phyloP scores from a whole-genome alignment of 2,888 invertebrate species.

The Chloromyia formosa region DNA sequence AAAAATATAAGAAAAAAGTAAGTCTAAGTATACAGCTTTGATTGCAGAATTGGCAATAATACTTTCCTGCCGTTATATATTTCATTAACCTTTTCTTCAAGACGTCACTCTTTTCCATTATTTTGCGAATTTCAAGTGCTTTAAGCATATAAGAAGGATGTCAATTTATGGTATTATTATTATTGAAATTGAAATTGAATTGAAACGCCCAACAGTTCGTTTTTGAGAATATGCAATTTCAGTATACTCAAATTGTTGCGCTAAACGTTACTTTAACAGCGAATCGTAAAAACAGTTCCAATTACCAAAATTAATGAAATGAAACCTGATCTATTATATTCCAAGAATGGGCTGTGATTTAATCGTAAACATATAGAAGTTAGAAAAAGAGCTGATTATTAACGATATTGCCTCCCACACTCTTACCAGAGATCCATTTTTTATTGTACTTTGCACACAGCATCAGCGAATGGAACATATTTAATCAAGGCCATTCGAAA shows the following conservation, averaged over 20 bases:
- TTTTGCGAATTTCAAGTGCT: neutral
- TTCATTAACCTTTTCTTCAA: neutral
- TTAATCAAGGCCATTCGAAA: too few relatives aligned
- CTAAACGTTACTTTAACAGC: neutral
- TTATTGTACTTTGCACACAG: too few relatives aligned
- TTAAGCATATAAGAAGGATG: neutral
- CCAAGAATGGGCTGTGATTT: conserved; percentile 58
- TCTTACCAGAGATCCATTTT: too few relatives aligned
- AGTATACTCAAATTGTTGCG: too few relatives aligned
- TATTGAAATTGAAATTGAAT: neutral
- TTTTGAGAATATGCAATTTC: too few relatives aligned
- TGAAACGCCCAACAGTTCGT: neutral
- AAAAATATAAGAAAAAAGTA: neutral
- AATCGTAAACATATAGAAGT: conserved; percentile 53
- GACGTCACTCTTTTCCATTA: neutral
- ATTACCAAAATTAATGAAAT: neutral
- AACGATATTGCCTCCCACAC: conserved; percentile 48
- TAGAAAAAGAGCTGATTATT: conserved; percentile 49
- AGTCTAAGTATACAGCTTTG: too few relatives aligned
- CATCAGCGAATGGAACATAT: too few relatives aligned
- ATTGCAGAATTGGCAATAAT: conserved; percentile 5
- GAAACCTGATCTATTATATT: conserved; percentile 51
- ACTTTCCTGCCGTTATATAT: neutral
- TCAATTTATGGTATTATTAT: conserved; percentile 3
- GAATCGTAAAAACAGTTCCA: conserved; percentile 1